Evolutionary conservation across 2,888 invertebrate species (phyloP).

Genomic region (Ochropleura plecta): DNA sequence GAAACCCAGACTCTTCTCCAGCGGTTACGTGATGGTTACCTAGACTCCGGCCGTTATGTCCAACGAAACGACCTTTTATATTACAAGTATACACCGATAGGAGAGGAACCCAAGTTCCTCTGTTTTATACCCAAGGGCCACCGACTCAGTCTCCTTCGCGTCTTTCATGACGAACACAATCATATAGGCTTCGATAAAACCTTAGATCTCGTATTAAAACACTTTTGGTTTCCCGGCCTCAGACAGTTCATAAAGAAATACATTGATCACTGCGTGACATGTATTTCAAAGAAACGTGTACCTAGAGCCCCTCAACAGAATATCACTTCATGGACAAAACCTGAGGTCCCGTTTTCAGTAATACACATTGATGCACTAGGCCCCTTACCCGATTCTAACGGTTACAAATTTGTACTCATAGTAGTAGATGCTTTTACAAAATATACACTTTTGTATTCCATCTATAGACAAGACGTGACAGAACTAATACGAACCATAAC

Average conservation of each 20-base stretch:
- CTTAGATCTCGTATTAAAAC: not conserved
- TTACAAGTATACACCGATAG: not conserved
- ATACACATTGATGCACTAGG: not conserved
- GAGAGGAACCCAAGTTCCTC: conserved; percentile 10
- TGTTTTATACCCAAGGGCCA: conserved; percentile 48
- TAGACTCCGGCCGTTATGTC: conserved; percentile 7
- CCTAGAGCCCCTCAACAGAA: too few species aligned
- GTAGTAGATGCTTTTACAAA: conserved; percentile 2
- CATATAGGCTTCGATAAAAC: conserved; percentile 17
- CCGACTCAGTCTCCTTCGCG: conserved; percentile 34
- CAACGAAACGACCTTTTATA: not conserved
- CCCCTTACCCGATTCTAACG: not conserved
- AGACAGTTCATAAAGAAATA: not conserved
- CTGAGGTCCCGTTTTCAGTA: not conserved
- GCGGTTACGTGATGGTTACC: not conserved
- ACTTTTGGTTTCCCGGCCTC: not conserved
- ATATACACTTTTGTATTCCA: not conserved
- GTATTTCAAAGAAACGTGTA: too few species aligned
- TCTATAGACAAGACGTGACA: not conserved
- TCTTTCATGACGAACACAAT: conserved; percentile 56
- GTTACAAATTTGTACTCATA: not conserved
- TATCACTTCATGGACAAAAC: not conserved
- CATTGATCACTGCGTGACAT: not conserved
- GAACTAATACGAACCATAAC: too few species aligned
- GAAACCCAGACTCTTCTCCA: not conserved